Base-by-base conservation (phyloP, 2,797 vertebrate species). In the Clamator glandarius region DNA sequence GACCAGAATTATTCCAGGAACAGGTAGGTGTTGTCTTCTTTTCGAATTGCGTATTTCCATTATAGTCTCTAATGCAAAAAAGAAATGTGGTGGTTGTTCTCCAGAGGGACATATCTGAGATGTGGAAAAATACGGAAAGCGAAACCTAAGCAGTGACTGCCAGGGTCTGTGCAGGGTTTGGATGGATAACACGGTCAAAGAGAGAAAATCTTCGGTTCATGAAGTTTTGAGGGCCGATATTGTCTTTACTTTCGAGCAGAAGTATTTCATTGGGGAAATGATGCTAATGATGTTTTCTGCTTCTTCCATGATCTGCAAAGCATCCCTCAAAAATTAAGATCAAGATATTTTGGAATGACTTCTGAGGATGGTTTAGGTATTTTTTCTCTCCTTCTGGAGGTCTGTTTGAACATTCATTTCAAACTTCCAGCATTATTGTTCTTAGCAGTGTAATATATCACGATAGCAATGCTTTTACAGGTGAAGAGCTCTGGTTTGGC, bases 1-100 rank as follows among this genome's bases (percentile, higher is more conserved):
- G 73, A 9, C 12, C 51, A 52, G 17, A 5, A 9, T 5, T 23
- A 11, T 16, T 74, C 36, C 11, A 55, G 26, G 2, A 69, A 19
- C 64, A 89, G 76, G 94, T 96, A 80, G 96, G 20, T 14, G 19
- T 54, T 78, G 83, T 62, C 42, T 70, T 59, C 41, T 70, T 61
- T 85, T 83, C 61, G 58, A 51, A 7, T 33, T 44, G 28, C 8
- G 3, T 61, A 26, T 59, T 94, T 83, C 64, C 11, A n/a, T 24
- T 77, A 29, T 15, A 54, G n/a, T 63, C n/a, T 36, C 31, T 41
- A 70, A 36, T 11, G 39, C 41, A 23, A 23, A 10, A 8, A 33
- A 58, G 41, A 35, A 6, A 41, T 0, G 0, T n/a, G 13, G 46
- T 76, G 5, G 12, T 59, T 63, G 23, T 44, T 89, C 28, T 55